Conservation (phyloP, 2,113 vertebrate genomes). For the mouse (Mus musculus) region GRCm39 chrX:75312501-75313000, state of each 20-base stretch:
- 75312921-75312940: neutral
- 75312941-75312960: neutral
- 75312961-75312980: neutral
- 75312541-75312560: neutral
- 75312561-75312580: neutral
- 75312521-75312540: neutral
- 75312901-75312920: neutral
- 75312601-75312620: neutral
- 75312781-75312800: neutral
- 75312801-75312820: neutral
- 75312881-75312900: neutral
- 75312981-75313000: neutral
- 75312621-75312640: neutral
- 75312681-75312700: neutral
- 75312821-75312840: neutral
- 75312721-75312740: neutral
- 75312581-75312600: neutral
- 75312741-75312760: neutral
- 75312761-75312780: neutral
- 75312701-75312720: neutral
- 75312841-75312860: neutral
- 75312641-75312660: neutral
- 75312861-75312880: neutral
- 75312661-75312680: neutral
- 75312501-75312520: neutral